Conservation (phyloP, 2,888 invertebrate species). For the Agyllia agylla region DNA sequence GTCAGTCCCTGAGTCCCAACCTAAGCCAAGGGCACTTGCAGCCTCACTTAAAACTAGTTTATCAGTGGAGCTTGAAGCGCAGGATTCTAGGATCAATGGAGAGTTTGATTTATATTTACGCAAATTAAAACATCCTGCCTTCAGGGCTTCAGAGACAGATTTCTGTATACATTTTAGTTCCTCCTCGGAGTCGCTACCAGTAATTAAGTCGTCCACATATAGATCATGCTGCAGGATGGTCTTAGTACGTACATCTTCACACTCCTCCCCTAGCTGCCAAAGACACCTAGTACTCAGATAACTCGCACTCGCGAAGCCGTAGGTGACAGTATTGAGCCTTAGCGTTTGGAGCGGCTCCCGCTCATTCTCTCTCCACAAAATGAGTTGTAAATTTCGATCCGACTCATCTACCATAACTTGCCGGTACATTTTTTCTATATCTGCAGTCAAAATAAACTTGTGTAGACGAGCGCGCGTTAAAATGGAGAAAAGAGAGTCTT, state of each 20-base stretch:
- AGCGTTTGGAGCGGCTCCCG: neutral
- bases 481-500: constrained; percentile 29
- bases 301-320: neutral
- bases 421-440: neutral
- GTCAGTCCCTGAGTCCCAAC: neutral
- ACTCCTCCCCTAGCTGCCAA: neutral
- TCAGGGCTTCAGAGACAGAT: neutral
- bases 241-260: neutral
- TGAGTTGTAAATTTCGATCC: neutral
- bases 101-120: neutral
- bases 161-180: neutral
- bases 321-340: neutral
- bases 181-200: neutral
- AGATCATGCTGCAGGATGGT: neutral
- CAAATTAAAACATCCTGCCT: neutral
- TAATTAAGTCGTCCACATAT: neutral
- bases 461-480: neutral
- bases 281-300: neutral
- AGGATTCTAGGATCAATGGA: neutral
- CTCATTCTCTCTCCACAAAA: neutral
- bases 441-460: neutral
- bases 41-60: neutral
- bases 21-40: neutral
- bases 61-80: neutral
- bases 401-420: neutral